These are phyloP conservation scores for Eristalis intricaria DNA, from an alignment of 2,888 invertebrate species.

Conservation along the genomic window DNA sequence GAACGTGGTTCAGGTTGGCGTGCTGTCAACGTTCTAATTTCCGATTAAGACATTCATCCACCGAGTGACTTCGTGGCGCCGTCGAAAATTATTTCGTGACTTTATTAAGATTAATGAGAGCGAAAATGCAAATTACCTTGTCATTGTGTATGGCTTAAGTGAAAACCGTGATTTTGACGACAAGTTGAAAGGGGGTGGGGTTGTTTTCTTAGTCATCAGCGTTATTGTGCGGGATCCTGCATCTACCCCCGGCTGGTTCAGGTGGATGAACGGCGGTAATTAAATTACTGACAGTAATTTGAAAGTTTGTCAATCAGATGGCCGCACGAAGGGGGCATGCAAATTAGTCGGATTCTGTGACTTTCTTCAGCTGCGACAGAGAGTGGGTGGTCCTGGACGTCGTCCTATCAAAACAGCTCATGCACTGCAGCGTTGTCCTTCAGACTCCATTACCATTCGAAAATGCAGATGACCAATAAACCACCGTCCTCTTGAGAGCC, in stretches of 20 bases:
- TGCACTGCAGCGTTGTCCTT: background rate
- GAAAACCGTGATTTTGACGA: constrained; percentile 65
- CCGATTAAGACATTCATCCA: constrained; percentile 70
- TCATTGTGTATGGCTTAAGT: constrained; percentile 65
- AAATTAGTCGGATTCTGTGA: background rate
- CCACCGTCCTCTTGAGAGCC: background rate
- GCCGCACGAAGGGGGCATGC: constrained; percentile 32
- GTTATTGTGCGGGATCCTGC: constrained; percentile 39
- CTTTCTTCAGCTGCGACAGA: background rate
- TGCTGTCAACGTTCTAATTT: constrained; percentile 65
- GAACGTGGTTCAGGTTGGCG: constrained; percentile 62
- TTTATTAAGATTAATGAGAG: constrained; percentile 72
- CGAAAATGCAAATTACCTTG: constrained; percentile 72
- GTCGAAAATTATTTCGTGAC: constrained; percentile 67
- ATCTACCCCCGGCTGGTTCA: constrained; percentile 46
- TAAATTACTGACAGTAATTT: constrained; percentile 66
- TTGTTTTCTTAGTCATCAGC: constrained; percentile 53
- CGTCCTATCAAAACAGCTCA: background rate
- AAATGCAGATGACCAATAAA: constrained; percentile 48
- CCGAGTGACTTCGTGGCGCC: constrained; percentile 65
- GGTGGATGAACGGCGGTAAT: constrained; percentile 56
- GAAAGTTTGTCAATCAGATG: constrained; percentile 51
- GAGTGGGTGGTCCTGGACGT: background rate
- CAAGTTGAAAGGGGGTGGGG: constrained; percentile 9
- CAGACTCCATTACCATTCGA: constrained; percentile 22